A percentile compares a stretch with the other conserved stretches of the same genome.
Evolutionary conservation across 2,888 invertebrate species (phyloP).

Genomic region (Papilio elwesi): DNA sequence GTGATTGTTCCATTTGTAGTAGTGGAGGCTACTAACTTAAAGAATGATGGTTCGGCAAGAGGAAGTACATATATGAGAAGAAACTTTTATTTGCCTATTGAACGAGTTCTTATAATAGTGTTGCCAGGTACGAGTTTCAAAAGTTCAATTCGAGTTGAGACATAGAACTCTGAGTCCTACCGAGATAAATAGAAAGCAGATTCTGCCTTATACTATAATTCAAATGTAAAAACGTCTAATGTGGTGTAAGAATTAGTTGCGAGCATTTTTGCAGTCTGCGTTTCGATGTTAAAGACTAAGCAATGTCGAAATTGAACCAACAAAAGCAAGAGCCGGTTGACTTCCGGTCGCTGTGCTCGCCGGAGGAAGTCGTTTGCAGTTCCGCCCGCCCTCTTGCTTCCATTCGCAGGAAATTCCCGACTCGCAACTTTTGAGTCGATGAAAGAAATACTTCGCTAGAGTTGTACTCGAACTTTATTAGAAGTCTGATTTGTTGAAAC

Average conservation of each 20-base stretch:
- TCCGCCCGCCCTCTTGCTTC: conserved; percentile 61
- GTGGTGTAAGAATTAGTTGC: not conserved
- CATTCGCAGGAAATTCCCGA: conserved; percentile 63
- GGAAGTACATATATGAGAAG: too few relatives aligned
- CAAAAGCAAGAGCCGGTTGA: conserved; percentile 41
- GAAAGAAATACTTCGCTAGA: conserved; percentile 72
- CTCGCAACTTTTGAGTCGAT: conserved; percentile 62
- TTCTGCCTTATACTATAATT: too few relatives aligned
- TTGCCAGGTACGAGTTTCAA: too few relatives aligned
- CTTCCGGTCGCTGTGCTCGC: conserved; percentile 53
- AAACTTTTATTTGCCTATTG: too few relatives aligned
- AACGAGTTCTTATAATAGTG: too few relatives aligned
- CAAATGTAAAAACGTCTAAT: too few relatives aligned
- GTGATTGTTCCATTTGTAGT: too few relatives aligned
- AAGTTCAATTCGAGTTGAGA: too few relatives aligned
- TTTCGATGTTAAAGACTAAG: conserved; percentile 10
- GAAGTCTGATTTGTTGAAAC: conserved; percentile 61
- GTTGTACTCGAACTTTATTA: conserved; percentile 64
- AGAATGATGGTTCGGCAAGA: too few relatives aligned
- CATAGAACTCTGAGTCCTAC: too few relatives aligned
- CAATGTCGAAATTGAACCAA: conserved; percentile 41
- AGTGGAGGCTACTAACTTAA: too few relatives aligned
- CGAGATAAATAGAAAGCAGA: too few relatives aligned
- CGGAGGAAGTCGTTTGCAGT: conserved; percentile 71
- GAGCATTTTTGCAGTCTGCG: not conserved